These are phyloP conservation scores for Tinamus guttatus DNA, from an alignment of 2,113 vertebrate species.

Conservation along the genomic window DNA sequence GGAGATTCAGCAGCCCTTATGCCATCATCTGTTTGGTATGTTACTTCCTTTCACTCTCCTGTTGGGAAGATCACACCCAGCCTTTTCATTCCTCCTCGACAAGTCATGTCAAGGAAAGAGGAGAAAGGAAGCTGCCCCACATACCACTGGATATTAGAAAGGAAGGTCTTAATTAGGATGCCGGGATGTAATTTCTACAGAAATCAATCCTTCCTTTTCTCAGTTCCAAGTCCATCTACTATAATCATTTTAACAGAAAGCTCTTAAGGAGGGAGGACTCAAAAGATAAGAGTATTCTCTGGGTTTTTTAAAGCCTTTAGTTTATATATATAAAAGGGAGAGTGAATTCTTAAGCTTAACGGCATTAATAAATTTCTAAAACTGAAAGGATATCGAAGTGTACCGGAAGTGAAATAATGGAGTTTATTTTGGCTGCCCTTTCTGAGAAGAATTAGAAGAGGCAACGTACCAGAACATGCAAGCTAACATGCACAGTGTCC, in stretches of 20 bases:
- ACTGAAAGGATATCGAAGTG: not conserved
- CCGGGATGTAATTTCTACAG: constrained; percentile 55
- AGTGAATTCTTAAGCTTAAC: not conserved
- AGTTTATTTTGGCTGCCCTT: not conserved
- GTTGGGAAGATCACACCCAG: constrained; percentile 80
- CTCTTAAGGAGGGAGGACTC: not conserved
- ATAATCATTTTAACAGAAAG: not conserved
- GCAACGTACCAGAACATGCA: fast-evolving
- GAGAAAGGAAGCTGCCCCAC: constrained; percentile 69
- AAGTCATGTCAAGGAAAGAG: constrained; percentile 78
- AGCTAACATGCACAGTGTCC: not conserved
- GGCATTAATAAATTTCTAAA: not conserved
- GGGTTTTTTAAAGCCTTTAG: not conserved
- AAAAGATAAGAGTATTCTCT: not conserved
- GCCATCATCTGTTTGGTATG: constrained; percentile 78
- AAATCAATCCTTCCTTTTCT: constrained; percentile 68
- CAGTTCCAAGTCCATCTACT: not conserved
- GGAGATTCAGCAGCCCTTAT: constrained; percentile 63
- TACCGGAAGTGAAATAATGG: not conserved
- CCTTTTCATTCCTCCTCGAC: constrained; percentile 73
- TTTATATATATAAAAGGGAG: not conserved
- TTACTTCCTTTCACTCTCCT: constrained; percentile 77
- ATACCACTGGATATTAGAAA: constrained; percentile 68
- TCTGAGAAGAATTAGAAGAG: not conserved
- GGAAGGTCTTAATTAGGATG: constrained; percentile 74